These are phyloP conservation scores for Furcula furcula DNA, from an alignment of 2,888 invertebrate species.

Conservation along the genomic window DNA sequence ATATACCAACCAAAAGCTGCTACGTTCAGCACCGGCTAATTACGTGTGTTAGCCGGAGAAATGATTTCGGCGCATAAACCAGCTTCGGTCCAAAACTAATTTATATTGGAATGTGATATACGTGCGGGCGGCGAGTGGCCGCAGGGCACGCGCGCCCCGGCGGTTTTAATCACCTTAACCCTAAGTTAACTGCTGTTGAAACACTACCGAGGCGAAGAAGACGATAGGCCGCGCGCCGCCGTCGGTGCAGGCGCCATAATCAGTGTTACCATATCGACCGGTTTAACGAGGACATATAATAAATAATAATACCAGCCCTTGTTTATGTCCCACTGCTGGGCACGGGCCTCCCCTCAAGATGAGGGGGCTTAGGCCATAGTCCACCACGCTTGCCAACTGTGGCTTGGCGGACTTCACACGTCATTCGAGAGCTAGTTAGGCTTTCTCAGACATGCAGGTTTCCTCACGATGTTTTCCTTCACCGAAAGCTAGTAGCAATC, in stretches of 20 bases:
- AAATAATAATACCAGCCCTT: too few relatives aligned
- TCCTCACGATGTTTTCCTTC: too few relatives aligned
- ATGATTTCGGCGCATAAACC: constrained; percentile 70
- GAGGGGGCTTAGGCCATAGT: too few relatives aligned
- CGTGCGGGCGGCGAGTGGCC: constrained; percentile 55
- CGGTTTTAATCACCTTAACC: constrained; percentile 71
- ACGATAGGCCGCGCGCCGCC: constrained; percentile 32
- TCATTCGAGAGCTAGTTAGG: too few relatives aligned
- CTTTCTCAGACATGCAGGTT: too few relatives aligned
- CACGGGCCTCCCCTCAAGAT: too few relatives aligned
- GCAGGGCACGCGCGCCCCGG: constrained; percentile 61
- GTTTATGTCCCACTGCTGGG: too few relatives aligned
- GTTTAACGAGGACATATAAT: too few relatives aligned
- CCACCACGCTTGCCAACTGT: too few relatives aligned
- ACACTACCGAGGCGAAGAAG: constrained; percentile 54
- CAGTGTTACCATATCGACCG: neutral
- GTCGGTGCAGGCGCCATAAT: constrained; percentile 49
- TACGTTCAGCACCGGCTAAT: constrained; percentile 52
- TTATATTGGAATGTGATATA: constrained; percentile 81
- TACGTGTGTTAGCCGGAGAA: constrained; percentile 47
- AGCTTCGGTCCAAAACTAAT: constrained; percentile 71
- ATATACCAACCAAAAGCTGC: constrained; percentile 31
- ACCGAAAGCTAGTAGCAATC: too few relatives aligned
- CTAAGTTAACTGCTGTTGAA: constrained; percentile 60
- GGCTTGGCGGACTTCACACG: too few relatives aligned